A percentile compares a stretch with the other conserved stretches of the same genome.
Conservation (phyloP, 1,140 invertebrate species). For the Drosophila pachea region DNA sequence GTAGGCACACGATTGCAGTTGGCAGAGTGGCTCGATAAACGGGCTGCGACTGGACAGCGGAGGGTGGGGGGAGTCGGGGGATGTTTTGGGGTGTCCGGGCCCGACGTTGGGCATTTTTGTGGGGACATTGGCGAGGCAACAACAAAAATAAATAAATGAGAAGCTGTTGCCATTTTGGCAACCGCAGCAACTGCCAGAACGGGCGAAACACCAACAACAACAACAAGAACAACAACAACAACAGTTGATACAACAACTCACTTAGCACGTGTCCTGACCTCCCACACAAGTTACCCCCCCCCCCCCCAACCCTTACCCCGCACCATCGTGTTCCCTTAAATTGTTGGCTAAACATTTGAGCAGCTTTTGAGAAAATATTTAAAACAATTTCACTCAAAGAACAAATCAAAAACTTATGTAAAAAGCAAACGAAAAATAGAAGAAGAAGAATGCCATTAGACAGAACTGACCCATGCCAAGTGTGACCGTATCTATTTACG, state of each 20-base stretch:
- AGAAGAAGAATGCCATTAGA: too few species aligned
- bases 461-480: slow-evolving; percentile 5
- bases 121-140: slow-evolving; percentile 38
- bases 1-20: slow-evolving; percentile 54
- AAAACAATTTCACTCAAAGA: slow-evolving; percentile 33
- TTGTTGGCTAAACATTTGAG: slow-evolving; percentile 61
- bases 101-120: neutral
- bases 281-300: neutral
- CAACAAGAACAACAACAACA: slow-evolving; percentile 31
- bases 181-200: slow-evolving; percentile 41
- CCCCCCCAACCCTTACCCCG: too few species aligned
- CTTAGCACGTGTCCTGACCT: slow-evolving; percentile 11
- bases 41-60: neutral
- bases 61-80: neutral
- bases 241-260: slow-evolving; percentile 17
- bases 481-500: too few species aligned
- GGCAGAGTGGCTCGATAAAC: slow-evolving; percentile 30
- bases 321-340: too few species aligned
- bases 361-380: slow-evolving; percentile 30
- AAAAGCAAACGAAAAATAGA: neutral
- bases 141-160: slow-evolving; percentile 61
- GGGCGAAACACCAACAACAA: slow-evolving; percentile 25
- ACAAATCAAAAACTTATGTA: slow-evolving; percentile 2
- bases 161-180: slow-evolving; percentile 54
- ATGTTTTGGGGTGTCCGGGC: neutral